A percentile compares a stretch with the other conserved stretches of the same genome.
Evolutionary conservation across 2,888 invertebrate genomes (phyloP).

Genomic region (Fabriciana adippe): DNA sequence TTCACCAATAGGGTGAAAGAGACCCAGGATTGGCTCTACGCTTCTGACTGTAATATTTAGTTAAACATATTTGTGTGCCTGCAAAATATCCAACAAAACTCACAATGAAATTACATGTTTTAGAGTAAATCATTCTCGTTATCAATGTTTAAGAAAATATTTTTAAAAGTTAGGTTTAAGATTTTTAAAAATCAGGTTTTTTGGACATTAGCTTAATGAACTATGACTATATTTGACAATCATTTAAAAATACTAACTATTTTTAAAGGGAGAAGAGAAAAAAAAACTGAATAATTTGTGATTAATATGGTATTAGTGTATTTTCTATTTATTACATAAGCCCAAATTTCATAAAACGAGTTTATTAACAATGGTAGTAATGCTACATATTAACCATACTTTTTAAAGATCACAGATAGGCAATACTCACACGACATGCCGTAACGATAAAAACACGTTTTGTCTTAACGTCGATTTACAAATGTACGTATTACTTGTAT

Average conservation of each 20-base stretch:
- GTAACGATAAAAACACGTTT: slow-evolving; percentile 39
- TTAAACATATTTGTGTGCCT: slow-evolving; percentile 49
- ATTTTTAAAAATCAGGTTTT: no score
- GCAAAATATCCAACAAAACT: not conserved
- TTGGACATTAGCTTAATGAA: no score
- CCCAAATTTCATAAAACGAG: not conserved
- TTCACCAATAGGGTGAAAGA: slow-evolving; percentile 78
- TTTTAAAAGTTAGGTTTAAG: no score
- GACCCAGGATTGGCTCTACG: slow-evolving; percentile 70
- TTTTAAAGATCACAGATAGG: slow-evolving; percentile 32
- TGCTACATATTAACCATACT: slow-evolving; percentile 11
- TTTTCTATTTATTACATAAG: not conserved
- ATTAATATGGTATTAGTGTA: no score
- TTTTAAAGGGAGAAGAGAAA: no score
- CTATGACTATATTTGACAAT: no score
- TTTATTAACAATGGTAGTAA: slow-evolving; percentile 1
- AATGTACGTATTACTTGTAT: not conserved
- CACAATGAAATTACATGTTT: not conserved
- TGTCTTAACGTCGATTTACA: slow-evolving; percentile 29
- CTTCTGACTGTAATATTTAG: slow-evolving; percentile 70
- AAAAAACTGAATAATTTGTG: no score
- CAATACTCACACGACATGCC: slow-evolving; percentile 34
- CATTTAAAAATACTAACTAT: no score
- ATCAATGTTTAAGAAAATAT: no score
- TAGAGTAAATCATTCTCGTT: not conserved